phyloP scores from a whole-genome alignment of 2,888 invertebrate genomes.

The Hirtodrosophila duncani region DNA sequence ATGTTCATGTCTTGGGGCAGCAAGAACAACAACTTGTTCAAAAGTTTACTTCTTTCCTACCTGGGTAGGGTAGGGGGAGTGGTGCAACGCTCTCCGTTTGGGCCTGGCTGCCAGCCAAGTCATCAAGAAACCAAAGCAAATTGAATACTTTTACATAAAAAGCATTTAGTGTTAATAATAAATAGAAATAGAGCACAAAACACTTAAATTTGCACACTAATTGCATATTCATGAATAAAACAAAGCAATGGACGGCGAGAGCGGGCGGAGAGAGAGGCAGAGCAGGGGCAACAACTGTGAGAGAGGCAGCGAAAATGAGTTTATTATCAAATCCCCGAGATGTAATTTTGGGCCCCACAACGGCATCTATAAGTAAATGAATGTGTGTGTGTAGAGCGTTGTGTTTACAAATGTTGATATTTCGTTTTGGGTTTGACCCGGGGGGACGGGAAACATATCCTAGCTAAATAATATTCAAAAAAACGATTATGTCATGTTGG shows the following conservation, averaged over 20 bases:
- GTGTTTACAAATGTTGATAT: slow-evolving; percentile 39
- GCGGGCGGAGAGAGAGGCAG: slow-evolving; percentile 4
- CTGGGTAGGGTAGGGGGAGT: too few relatives aligned
- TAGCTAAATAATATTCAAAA: slow-evolving; percentile 47
- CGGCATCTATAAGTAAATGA: slow-evolving; percentile 16
- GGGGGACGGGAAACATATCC: slow-evolving; percentile 5
- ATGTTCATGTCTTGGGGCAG: too few relatives aligned
- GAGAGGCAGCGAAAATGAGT: slow-evolving; percentile 44
- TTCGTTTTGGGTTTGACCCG: background rate
- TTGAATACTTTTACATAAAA: slow-evolving; percentile 54
- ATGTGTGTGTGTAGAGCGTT: background rate
- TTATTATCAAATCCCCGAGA: slow-evolving; percentile 71
- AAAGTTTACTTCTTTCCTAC: too few relatives aligned
- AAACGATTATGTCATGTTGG: slow-evolving; percentile 69
- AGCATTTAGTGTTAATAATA: slow-evolving; percentile 66
- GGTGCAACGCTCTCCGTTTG: too few relatives aligned
- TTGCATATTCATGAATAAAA: slow-evolving; percentile 71
- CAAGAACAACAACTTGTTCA: too few relatives aligned
- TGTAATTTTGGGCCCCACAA: slow-evolving; percentile 56
- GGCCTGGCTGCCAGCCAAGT: slow-evolving; percentile 10
- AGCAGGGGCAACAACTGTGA: slow-evolving; percentile 2
- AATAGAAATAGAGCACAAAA: slow-evolving; percentile 44
- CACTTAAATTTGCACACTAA: slow-evolving; percentile 69
- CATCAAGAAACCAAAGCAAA: slow-evolving; percentile 26
- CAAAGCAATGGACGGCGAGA: too few relatives aligned